phyloP scores from a whole-genome alignment of 2,113 vertebrate species.

The Lutjanus erythropterus region DNA sequence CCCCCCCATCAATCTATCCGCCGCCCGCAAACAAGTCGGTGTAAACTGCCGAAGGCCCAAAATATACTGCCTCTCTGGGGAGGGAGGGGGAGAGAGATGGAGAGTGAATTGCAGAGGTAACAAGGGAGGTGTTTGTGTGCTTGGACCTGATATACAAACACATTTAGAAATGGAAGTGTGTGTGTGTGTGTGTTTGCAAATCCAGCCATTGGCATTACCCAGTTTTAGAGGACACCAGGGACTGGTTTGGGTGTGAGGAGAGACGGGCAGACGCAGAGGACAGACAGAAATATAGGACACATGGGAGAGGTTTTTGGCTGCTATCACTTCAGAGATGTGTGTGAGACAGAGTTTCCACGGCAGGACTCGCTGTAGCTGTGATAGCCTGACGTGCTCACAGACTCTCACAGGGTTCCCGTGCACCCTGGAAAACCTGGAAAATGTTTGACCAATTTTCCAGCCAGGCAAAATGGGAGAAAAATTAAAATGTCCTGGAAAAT shows the following conservation, averaged over 20 bases:
- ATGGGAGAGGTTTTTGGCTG: slow-evolving; percentile 48
- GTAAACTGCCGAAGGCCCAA: slow-evolving; percentile 62
- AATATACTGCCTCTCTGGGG: slow-evolving; percentile 61
- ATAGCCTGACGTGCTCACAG: slow-evolving; percentile 2
- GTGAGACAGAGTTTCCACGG: not conserved
- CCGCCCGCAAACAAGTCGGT: slow-evolving; percentile 75
- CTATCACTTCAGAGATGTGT: slow-evolving; percentile 35
- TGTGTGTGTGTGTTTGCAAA: slow-evolving; percentile 27
- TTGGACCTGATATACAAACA: slow-evolving; percentile 22
- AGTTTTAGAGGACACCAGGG: slow-evolving; percentile 58
- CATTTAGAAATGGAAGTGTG: not conserved
- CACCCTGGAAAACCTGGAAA: too few species aligned
- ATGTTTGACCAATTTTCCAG: too few species aligned
- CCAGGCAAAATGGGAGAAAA: too few species aligned
- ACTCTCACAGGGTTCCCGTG: too few species aligned
- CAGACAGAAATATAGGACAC: slow-evolving; percentile 50
- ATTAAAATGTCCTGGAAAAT: too few species aligned
- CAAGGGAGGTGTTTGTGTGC: slow-evolving; percentile 41
- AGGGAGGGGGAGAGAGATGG: slow-evolving; percentile 13
- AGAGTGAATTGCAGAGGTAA: slow-evolving; percentile 38
- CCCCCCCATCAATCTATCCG: slow-evolving; percentile 80
- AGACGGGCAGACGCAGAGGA: slow-evolving; percentile 42
- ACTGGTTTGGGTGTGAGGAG: slow-evolving; percentile 44
- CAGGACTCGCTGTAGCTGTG: not conserved
- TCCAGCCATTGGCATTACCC: slow-evolving; percentile 44